Conservation (phyloP, 2,888 invertebrate species). For the Diarsia brunnea region DNA sequence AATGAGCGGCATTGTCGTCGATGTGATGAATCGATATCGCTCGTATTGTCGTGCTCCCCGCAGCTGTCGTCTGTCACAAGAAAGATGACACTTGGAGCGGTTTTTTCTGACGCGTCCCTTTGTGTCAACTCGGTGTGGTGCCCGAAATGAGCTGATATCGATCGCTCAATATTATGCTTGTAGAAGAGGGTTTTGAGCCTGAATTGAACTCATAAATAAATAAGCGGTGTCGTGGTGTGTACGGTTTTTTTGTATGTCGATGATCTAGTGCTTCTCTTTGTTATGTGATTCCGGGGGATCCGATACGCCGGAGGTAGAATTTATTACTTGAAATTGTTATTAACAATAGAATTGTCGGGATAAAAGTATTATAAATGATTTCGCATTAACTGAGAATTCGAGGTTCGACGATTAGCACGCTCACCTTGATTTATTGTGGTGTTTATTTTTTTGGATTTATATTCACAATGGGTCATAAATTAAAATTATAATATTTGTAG, state of each 20-base stretch:
- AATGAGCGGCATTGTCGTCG: conserved; percentile 81
- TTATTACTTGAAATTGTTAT: conserved; percentile 75
- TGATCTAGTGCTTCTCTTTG: conserved; percentile 85
- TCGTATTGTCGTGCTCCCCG: conserved; percentile 84
- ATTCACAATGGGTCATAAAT: conserved; percentile 53
- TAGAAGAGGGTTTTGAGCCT: conserved; percentile 84
- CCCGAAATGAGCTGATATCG: conserved; percentile 88
- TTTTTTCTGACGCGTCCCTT: conserved; percentile 86
- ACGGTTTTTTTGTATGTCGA: conserved; percentile 81
- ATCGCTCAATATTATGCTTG: conserved; percentile 87
- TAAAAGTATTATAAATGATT: conserved; percentile 72
- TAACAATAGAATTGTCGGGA: conserved; percentile 71
- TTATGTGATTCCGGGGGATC: conserved; percentile 82
- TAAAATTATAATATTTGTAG: conserved; percentile 53
- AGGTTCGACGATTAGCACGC: conserved; percentile 72
- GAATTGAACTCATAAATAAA: conserved; percentile 89
- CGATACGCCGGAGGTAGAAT: conserved; percentile 77
- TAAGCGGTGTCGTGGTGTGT: conserved; percentile 88
- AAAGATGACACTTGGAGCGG: conserved; percentile 86
- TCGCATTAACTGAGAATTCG: conserved; percentile 68
- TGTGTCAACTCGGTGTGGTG: conserved; percentile 83
- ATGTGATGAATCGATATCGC: conserved; percentile 87
- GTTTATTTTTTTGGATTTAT: conserved; percentile 61
- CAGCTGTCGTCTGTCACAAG: conserved; percentile 89
- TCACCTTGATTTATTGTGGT: conserved; percentile 65